phyloP scores from a whole-genome alignment of 2,113 vertebrate genomes.

The Paralichthys olivaceus region DNA sequence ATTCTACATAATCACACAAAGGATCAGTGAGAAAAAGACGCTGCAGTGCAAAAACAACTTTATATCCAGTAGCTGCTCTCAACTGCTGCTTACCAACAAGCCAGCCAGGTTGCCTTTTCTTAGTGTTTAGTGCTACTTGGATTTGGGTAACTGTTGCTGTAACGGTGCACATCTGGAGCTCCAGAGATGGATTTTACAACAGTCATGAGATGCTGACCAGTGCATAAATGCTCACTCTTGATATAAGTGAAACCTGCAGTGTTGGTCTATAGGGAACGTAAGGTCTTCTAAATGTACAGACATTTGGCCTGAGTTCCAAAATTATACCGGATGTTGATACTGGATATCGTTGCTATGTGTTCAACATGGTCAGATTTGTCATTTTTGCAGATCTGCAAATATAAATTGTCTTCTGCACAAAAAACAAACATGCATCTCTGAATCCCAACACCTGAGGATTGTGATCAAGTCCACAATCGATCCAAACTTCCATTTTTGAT shows the following conservation, averaged over 20 bases:
- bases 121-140: conserved; percentile 42
- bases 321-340: conserved; percentile 7
- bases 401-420: background rate
- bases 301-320: conserved; percentile 11
- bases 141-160: conserved; percentile 29
- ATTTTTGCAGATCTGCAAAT: background rate
- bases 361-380: background rate
- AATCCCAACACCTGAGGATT: background rate
- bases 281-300: conserved; percentile 3
- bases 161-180: conserved; percentile 58
- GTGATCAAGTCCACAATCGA: background rate
- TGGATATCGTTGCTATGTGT: background rate
- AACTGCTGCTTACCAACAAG: conserved; percentile 22
- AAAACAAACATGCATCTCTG: background rate
- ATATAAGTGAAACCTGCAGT: background rate
- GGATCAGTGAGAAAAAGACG: conserved; percentile 15
- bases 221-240: conserved; percentile 1
- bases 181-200: conserved; percentile 23
- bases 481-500: background rate
- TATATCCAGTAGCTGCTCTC: conserved; percentile 58
- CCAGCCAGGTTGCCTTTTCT: conserved; percentile 61
- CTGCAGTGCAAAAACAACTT: conserved; percentile 46
- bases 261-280: conserved; percentile 1
- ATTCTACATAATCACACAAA: conserved; percentile 35
- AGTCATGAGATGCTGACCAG: conserved; percentile 26